Base-by-base conservation (phyloP, 2,888 invertebrate species). In the Trichacis sp. region DNA sequence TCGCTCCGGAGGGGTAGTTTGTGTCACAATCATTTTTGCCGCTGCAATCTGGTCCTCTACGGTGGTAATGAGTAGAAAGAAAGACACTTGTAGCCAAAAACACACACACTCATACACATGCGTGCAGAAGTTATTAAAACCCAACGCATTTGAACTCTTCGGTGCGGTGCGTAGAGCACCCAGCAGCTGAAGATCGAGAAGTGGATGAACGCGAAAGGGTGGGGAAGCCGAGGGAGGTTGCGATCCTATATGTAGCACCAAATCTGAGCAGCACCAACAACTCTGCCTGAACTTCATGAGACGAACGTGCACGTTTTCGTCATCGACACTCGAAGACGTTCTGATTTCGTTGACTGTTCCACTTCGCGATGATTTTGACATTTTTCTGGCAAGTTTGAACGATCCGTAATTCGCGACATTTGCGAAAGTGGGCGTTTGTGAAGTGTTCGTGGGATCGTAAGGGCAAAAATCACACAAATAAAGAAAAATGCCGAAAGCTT, bases 401-500 rank as follows among this genome's bases (percentile, higher is more conserved):
- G 12, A 24, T 58, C n/a, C n/a, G n/a, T n/a, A n/a, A n/a, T n/a
- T 59, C 42, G 47, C 55, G 60, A 29, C 14, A 24, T 48, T 18
- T 38, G 17, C 38, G 11, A 24, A 24, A n/a, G n/a, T n/a, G n/a
- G n/a, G n/a, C n/a, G n/a, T n/a, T n/a, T n/a, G n/a, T n/a, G n/a
- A n/a, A n/a, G n/a, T n/a, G n/a, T n/a, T n/a, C n/a, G n/a, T n/a
- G n/a, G n/a, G n/a, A n/a, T n/a, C n/a, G n/a, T n/a, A n/a, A n/a
- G n/a, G n/a, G n/a, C n/a, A n/a, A n/a, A n/a, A n/a, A n/a, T n/a
- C n/a, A n/a, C n/a, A n/a, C n/a, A n/a, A n/a, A n/a, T n/a, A n/a
- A n/a, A n/a, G 8, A 30, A 72, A 73, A 51, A 90, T 90, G 90
- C 90, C 90, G 72, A 85, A 89, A 76, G 89, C 89, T 64, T 90